phyloP scores from a whole-genome alignment of 2,113 vertebrate genomes.

The Larimichthys crocea region DNA sequence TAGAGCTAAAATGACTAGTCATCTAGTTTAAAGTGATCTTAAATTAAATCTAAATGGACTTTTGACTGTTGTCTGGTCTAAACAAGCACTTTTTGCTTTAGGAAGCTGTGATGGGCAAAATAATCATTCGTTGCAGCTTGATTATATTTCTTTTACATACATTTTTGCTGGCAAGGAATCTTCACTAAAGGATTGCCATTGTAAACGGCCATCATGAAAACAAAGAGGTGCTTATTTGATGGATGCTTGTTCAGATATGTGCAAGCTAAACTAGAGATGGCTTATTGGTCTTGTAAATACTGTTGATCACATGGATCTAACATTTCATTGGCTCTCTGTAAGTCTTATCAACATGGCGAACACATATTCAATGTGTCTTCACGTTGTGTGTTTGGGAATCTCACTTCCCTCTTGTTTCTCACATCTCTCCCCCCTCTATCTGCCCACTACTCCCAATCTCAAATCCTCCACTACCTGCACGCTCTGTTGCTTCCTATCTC shows the following conservation, averaged over 20 bases:
- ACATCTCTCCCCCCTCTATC: conserved; percentile 38
- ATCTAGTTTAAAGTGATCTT: too few species aligned
- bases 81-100: neutral
- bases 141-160: too few species aligned
- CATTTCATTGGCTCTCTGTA: neutral
- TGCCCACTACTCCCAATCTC: conserved; percentile 40
- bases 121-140: neutral
- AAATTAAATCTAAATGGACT: neutral
- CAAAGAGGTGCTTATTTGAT: neutral
- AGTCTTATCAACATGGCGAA: neutral
- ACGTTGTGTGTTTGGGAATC: neutral
- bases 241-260: neutral
- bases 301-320: neutral
- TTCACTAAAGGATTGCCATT: neutral
- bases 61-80: neutral
- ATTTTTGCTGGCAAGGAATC: neutral
- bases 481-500: conserved; percentile 54
- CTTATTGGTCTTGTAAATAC: neutral
- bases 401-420: conserved; percentile 19
- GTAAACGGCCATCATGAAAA: neutral
- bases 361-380: neutral
- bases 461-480: conserved; percentile 48
- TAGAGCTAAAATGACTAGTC: neutral
- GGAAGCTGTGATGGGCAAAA: neutral
- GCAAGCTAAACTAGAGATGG: neutral